These are phyloP conservation scores for Chanos chanos DNA, from an alignment of 2,797 vertebrate genomes.

Conservation along the genomic window DNA sequence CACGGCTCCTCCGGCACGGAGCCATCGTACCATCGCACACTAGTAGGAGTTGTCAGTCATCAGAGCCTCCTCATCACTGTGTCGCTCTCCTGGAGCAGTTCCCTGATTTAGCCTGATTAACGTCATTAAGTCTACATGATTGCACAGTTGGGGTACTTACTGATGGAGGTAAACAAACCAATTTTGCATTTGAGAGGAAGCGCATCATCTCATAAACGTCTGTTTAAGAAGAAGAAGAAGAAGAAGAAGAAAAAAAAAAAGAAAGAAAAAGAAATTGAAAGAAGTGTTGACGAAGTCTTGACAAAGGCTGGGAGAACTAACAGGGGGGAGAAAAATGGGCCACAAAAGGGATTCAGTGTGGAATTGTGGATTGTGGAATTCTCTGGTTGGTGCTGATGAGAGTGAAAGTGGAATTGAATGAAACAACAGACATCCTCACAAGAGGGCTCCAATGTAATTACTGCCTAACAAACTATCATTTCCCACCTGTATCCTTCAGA, in stretches of 20 bases:
- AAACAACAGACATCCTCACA: constrained; percentile 16
- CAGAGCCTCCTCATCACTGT: constrained; percentile 8
- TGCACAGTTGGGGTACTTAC: constrained; percentile 43
- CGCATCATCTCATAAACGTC: background rate
- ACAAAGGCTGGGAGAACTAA: constrained; percentile 43
- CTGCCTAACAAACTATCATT: background rate
- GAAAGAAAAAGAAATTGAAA: background rate
- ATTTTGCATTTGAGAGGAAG: constrained; percentile 13
- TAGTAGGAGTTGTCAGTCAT: background rate
- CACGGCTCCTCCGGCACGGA: too few relatives aligned
- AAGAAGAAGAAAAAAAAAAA: background rate
- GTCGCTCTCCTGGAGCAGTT: background rate
- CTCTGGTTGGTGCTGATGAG: constrained; percentile 45
- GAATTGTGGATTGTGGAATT: too few relatives aligned
- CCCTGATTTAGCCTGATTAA: constrained; percentile 62
- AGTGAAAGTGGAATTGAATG: constrained; percentile 33
- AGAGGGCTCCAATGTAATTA: constrained; percentile 42
- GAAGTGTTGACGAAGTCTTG: constrained; percentile 36
- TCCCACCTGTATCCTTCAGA: background rate
- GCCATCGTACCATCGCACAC: background rate
- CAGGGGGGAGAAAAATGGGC: too few relatives aligned
- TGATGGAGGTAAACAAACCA: constrained; percentile 24
- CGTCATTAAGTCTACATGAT: constrained; percentile 56
- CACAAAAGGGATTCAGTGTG: too few relatives aligned
- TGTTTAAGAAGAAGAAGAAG: too few relatives aligned